Evolutionary conservation across 2,888 invertebrate genomes (phyloP), one percentile per base, ranked within the genome.

Genomic region (Drosophila fulvimacula): DNA sequence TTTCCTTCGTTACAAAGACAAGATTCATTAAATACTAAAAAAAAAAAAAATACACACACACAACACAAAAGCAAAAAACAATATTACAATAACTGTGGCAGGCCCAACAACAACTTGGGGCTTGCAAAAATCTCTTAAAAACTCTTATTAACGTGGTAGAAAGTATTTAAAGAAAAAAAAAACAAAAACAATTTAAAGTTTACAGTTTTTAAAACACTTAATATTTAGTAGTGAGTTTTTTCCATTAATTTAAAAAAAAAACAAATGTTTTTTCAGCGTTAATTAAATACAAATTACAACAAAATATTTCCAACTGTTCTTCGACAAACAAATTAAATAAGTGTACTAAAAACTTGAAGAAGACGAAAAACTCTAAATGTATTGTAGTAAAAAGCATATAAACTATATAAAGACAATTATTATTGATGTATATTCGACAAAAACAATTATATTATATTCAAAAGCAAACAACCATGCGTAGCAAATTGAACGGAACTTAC

Each of bases 61-160:
- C 71, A 73, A 73, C 72, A 79, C 74, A 69, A 68, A 82, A 84
- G 72, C 75, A 81, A 87, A 85, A 72, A 84, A 56, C 88, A 88
- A 91, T 90, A 91, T 91, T 91, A 91, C 91, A 91, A 91, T 91
- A 91, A 91, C 91, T 91, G 91, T 91, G 91, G 90, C 80, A 51
- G 74, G 90, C 79, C 81, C 62, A 75, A 67, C 63, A 84, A 69
- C 70, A 80, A 57, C 82, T 52, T 41, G 27, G 59, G 82, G 74
- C 84, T 74, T 77, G 88, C 77, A 46, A 79, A 68, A 73, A 68
- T 19, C 32, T 42, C 62, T 66, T 53, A 62, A 52, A 57, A 42
- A 13, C 48, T 59, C 52, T 64, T 67, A 81, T 42, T 69, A 69
- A 82, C 66, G 78, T 88, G 78, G 82, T 82, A 85, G 76, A 78